Conservation (phyloP, 2,797 vertebrate species). For the Halcyon smyrnensis region DNA sequence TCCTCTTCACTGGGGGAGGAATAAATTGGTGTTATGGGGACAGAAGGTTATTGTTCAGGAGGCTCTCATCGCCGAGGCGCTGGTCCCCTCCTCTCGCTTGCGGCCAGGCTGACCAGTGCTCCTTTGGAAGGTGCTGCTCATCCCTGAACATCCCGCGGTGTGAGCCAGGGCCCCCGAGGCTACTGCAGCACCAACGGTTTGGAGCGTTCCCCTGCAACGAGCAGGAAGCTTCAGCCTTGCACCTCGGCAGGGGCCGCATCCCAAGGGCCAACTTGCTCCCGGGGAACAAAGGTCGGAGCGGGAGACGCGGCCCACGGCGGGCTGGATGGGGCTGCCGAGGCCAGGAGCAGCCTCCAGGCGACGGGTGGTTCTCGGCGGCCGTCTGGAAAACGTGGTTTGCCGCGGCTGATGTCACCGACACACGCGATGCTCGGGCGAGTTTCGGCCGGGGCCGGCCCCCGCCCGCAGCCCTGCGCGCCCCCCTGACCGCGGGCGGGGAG, state of each 20-base stretch:
- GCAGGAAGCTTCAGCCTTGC: background rate
- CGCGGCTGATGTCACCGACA: background rate
- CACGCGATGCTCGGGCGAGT: background rate
- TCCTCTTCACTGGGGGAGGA: background rate
- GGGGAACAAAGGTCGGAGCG: too few relatives aligned
- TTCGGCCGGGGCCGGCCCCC: background rate
- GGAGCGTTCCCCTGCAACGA: fast-evolving
- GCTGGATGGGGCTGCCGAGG: background rate
- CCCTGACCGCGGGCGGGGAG: background rate
- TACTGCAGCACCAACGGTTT: background rate
- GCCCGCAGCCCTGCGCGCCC: background rate
- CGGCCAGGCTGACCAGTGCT: background rate
- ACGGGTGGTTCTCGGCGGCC: background rate
- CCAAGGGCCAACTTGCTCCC: background rate
- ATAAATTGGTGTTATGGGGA: background rate
- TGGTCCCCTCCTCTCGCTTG: background rate
- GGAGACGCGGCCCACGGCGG: background rate
- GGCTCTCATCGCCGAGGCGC: fast-evolving
- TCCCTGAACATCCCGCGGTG: background rate
- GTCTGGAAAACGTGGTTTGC: background rate
- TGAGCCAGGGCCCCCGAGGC: background rate
- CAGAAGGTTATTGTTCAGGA: background rate
- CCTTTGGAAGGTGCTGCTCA: background rate
- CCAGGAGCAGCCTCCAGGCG: background rate
- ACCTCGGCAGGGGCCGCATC: background rate